A percentile compares a stretch with the other conserved stretches of the same genome.
Conservation (phyloP, 2,888 invertebrate genomes). For the Troides oblongomaculatus region DNA sequence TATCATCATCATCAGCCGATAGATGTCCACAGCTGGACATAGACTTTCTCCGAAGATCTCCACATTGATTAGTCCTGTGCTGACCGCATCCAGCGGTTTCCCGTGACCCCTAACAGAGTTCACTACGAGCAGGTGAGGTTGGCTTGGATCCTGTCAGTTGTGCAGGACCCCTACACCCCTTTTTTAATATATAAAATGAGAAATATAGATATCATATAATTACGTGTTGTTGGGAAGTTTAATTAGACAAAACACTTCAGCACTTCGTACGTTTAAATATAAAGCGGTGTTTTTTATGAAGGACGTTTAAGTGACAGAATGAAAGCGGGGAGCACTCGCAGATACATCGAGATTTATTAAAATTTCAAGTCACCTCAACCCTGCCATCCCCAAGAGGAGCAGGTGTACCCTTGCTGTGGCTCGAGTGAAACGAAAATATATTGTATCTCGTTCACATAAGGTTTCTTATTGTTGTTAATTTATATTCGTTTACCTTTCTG, state of each 20-base stretch:
- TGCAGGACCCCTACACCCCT: too few species aligned
- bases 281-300: conserved; percentile 1
- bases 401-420: background rate
- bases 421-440: background rate
- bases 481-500: background rate
- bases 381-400: background rate
- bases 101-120: too few species aligned
- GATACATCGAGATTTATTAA: conserved; percentile 23
- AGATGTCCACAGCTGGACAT: too few species aligned
- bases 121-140: too few species aligned
- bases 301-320: conserved; percentile 10
- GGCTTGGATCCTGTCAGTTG: too few species aligned
- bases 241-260: background rate
- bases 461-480: background rate
- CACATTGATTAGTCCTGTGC: too few species aligned
- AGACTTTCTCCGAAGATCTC: too few species aligned
- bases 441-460: background rate
- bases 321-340: conserved; percentile 3
- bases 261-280: background rate
- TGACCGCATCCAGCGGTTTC: too few species aligned
- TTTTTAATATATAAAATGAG: background rate
- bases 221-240: background rate
- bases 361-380: conserved; percentile 21
- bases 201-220: background rate
- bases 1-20: too few species aligned